Evolutionary conservation across 2,888 invertebrate species (phyloP).

Genomic region (Scrobipalpa atriplicella): DNA sequence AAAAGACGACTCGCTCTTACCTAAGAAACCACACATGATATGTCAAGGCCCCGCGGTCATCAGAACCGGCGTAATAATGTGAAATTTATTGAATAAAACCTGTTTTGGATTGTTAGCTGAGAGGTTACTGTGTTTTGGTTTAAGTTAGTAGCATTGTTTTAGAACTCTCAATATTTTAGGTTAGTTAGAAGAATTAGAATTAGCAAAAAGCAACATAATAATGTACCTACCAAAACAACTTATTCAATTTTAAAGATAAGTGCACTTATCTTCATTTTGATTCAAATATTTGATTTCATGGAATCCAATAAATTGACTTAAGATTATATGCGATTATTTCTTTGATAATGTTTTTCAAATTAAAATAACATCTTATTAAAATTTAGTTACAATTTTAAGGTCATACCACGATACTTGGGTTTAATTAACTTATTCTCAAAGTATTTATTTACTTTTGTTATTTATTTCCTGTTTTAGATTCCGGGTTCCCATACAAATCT

Average conservation of each 20-base stretch:
- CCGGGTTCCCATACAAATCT: slow-evolving; percentile 21
- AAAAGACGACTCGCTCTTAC: too few species aligned
- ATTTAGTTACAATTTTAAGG: slow-evolving; percentile 9
- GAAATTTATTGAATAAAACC: slow-evolving; percentile 14
- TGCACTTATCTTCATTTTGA: too few species aligned
- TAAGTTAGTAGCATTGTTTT: too few species aligned
- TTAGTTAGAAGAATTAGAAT: too few species aligned
- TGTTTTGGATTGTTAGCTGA: not conserved
- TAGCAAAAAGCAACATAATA: too few species aligned
- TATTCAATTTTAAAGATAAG: too few species aligned
- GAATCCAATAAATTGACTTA: too few species aligned
- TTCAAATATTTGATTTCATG: too few species aligned
- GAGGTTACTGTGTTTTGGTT: too few species aligned
- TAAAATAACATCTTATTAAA: not conserved
- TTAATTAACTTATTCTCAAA: not conserved
- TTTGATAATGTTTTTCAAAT: not conserved
- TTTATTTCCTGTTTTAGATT: slow-evolving; percentile 9
- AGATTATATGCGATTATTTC: too few species aligned
- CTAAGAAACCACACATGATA: not conserved
- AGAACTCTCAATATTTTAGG: too few species aligned
- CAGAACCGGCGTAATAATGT: slow-evolving; percentile 10
- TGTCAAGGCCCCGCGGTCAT: slow-evolving; percentile 2
- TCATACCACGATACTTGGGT: not conserved
- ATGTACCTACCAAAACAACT: too few species aligned
- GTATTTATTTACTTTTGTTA: slow-evolving; percentile 5